Conservation (phyloP, 2,797 vertebrate species). For the Phoeniculus purpureus region DNA sequence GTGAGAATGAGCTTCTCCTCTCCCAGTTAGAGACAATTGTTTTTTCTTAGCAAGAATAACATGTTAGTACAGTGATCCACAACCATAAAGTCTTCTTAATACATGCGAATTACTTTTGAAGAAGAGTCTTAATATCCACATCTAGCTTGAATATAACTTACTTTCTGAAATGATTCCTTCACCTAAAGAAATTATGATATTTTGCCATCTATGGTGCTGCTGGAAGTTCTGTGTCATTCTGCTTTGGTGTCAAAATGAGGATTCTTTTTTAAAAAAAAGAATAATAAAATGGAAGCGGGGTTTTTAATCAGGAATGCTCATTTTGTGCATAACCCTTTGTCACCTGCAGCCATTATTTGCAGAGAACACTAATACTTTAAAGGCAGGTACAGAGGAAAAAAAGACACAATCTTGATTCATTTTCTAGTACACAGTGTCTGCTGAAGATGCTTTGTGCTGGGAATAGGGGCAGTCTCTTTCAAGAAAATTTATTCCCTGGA, state of each 20-base stretch:
- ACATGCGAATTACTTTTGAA: background rate
- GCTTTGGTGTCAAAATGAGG: background rate
- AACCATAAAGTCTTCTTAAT: background rate
- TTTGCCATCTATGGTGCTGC: background rate
- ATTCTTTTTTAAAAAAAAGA: no score
- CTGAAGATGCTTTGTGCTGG: background rate
- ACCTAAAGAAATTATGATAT: background rate
- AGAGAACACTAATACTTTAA: background rate
- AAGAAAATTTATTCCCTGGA: constrained; percentile 25
- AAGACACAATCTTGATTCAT: background rate
- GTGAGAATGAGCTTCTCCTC: background rate
- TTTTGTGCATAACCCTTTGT: background rate
- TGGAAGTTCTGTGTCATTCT: background rate
- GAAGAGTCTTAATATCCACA: background rate
- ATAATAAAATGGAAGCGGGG: background rate
- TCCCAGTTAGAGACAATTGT: background rate
- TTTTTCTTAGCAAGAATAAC: background rate
- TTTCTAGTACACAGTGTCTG: background rate
- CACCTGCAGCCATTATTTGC: background rate
- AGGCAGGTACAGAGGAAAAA: background rate
- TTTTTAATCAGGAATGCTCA: background rate
- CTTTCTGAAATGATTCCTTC: background rate
- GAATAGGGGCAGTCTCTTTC: background rate
- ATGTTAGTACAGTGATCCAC: no score
- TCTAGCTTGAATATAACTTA: background rate